Evolutionary conservation across 2,888 invertebrate species (phyloP).

Genomic region (Tiphia femorata): DNA sequence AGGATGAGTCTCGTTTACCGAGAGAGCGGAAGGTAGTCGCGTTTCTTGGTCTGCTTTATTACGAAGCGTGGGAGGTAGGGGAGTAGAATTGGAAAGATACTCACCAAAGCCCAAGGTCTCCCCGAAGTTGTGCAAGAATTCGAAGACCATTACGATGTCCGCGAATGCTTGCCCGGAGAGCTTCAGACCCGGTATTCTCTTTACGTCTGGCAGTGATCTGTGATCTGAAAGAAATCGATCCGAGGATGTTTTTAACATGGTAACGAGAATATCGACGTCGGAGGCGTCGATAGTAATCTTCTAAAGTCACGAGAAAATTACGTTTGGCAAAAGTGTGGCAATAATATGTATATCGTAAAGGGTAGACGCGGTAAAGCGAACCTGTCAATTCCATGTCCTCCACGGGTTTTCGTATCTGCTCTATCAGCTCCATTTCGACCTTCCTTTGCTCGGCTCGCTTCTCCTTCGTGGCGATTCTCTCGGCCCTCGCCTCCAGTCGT

Average conservation of each 20-base stretch:
- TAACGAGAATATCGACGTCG: no score
- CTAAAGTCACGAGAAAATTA: neutral
- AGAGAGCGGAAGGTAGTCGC: no score
- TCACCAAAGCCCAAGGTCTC: constrained; percentile 93
- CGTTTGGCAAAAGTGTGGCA: neutral
- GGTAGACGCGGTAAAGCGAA: constrained; percentile 29
- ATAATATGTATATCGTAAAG: no score
- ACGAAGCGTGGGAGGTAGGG: no score
- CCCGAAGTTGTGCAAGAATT: constrained; percentile 96
- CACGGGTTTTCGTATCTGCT: constrained; percentile 86
- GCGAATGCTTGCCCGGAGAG: constrained; percentile 91
- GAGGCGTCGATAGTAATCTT: neutral
- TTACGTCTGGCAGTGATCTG: constrained; percentile 78
- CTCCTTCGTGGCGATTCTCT: constrained; percentile 87
- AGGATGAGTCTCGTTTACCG: no score
- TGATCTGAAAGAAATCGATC: constrained; percentile 76
- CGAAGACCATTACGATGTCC: constrained; percentile 94
- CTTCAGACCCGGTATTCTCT: constrained; percentile 83
- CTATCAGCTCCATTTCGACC: constrained; percentile 76
- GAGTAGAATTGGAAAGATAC: constrained; percentile 51
- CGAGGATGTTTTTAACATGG: no score
- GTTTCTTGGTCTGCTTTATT: no score
- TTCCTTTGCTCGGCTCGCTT: constrained; percentile 82
- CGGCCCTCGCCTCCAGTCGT: constrained; percentile 82
- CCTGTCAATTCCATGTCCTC: constrained; percentile 89